A percentile compares a stretch with the other conserved stretches of the same genome.
Evolutionary conservation across 2,797 vertebrate genomes (phyloP).

Genomic region (Oreonectes daqikongensis): DNA sequence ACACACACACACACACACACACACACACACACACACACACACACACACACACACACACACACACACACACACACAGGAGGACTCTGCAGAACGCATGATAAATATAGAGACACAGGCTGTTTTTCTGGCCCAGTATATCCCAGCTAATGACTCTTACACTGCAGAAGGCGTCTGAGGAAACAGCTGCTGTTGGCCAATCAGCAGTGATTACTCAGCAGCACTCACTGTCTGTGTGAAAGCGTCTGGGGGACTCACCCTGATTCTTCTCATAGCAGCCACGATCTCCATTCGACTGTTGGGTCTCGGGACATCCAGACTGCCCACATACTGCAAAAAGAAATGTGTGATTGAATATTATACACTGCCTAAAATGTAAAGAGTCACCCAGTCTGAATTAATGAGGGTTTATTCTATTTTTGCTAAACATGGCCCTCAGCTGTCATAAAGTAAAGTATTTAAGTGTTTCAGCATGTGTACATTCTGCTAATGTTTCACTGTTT

Average conservation of each 20-base stretch:
- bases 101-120: slow-evolving; percentile 25
- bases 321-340: slow-evolving; percentile 83
- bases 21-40: neutral
- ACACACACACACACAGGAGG: neutral
- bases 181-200: slow-evolving; percentile 31
- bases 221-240: slow-evolving; percentile 23
- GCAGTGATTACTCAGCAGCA: slow-evolving; percentile 45
- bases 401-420: no score
- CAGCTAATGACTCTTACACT: slow-evolving; percentile 27
- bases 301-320: slow-evolving; percentile 87
- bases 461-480: neutral
- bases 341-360: slow-evolving; percentile 27
- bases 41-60: neutral
- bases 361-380: neutral
- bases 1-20: neutral
- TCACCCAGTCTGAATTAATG: neutral
- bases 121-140: neutral
- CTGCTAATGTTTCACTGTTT: neutral
- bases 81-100: slow-evolving; percentile 9
- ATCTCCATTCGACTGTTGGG: slow-evolving; percentile 95
- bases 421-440: no score
- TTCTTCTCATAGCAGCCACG: slow-evolving; percentile 91
- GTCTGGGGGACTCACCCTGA: slow-evolving; percentile 80
- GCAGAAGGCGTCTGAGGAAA: slow-evolving; percentile 32
- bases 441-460: no score